A percentile compares a stretch with the other conserved stretches of the same genome.
phyloP scores from a whole-genome alignment of 2,113 vertebrate species.

The Cinclus mexicanus region DNA sequence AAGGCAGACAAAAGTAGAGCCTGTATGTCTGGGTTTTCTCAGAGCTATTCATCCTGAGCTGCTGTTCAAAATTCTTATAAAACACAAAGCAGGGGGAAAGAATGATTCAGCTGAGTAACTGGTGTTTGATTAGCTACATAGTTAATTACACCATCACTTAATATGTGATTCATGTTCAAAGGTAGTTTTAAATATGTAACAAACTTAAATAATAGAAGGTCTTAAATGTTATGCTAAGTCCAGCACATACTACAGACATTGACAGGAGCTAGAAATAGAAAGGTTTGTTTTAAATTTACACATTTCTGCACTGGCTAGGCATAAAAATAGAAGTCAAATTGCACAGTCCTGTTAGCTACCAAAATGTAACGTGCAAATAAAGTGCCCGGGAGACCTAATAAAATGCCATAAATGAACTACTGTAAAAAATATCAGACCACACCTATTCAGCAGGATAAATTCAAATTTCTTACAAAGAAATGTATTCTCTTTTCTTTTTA shows the following conservation, averaged over 20 bases:
- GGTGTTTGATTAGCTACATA: background rate
- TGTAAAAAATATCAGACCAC: slow-evolving; percentile 69
- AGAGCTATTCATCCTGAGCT: background rate
- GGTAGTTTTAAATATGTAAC: background rate
- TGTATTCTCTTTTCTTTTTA: slow-evolving; percentile 53
- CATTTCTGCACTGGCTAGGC: slow-evolving; percentile 35
- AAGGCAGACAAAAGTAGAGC: slow-evolving; percentile 4
- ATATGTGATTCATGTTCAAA: background rate
- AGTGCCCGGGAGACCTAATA: slow-evolving; percentile 68
- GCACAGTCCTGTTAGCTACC: slow-evolving; percentile 51
- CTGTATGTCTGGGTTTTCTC: background rate
- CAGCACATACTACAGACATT: slow-evolving; percentile 22
- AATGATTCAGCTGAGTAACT: background rate
- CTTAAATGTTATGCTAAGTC: background rate
- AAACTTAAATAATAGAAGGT: slow-evolving; percentile 2
- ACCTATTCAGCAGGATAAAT: slow-evolving; percentile 63
- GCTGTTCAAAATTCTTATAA: background rate
- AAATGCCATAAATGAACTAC: slow-evolving; percentile 66
- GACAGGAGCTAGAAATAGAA: slow-evolving; percentile 37
- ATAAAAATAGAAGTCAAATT: slow-evolving; percentile 65
- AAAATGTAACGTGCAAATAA: slow-evolving; percentile 65
- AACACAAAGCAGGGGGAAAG: slow-evolving; percentile 19
- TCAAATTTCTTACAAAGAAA: slow-evolving; percentile 59
- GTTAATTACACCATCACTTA: slow-evolving; percentile 12
- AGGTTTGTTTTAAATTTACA: slow-evolving; percentile 54